Conservation (phyloP, 2,888 invertebrate genomes). For the Anarsia innoxiella region DNA sequence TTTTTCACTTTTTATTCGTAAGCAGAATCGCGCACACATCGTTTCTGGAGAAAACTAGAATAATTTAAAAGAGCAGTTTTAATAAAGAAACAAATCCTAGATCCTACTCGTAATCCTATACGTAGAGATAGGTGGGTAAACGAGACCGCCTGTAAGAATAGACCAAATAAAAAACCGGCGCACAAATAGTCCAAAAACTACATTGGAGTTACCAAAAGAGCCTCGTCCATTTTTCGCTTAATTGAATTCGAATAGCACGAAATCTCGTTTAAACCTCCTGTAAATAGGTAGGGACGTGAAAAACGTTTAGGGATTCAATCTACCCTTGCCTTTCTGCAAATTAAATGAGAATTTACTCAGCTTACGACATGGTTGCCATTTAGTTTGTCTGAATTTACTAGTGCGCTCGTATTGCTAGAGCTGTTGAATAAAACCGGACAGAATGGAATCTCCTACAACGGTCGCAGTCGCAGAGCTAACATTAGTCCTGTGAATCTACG, state of each 20-base stretch:
- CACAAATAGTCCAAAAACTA: no score
- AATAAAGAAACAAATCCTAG: no score
- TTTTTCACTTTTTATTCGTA: no score
- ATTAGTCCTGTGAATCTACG: no score
- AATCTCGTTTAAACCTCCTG: conserved; percentile 50
- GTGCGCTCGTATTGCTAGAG: conserved; percentile 12
- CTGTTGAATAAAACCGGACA: conserved; percentile 8
- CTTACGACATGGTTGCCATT: conserved; percentile 25
- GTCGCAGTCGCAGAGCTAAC: no score
- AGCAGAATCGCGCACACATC: no score
- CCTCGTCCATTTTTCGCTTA: conserved; percentile 59
- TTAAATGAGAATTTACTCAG: conserved; percentile 49
- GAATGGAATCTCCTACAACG: conserved; percentile 3
- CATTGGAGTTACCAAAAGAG: conserved; percentile 52
- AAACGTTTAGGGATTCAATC: conserved; percentile 52
- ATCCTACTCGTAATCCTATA: no score
- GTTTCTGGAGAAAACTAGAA: no score
- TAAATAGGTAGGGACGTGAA: conserved; percentile 59
- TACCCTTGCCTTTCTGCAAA: conserved; percentile 62
- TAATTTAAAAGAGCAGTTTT: no score
- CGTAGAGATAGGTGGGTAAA: no score
- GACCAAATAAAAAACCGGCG: no score
- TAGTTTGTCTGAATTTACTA: conserved; percentile 20
- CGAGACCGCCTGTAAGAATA: no score
- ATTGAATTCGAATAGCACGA: conserved; percentile 63